Base-by-base conservation (phyloP, 2,888 invertebrate genomes). In the Trichogramma evanescens region DNA sequence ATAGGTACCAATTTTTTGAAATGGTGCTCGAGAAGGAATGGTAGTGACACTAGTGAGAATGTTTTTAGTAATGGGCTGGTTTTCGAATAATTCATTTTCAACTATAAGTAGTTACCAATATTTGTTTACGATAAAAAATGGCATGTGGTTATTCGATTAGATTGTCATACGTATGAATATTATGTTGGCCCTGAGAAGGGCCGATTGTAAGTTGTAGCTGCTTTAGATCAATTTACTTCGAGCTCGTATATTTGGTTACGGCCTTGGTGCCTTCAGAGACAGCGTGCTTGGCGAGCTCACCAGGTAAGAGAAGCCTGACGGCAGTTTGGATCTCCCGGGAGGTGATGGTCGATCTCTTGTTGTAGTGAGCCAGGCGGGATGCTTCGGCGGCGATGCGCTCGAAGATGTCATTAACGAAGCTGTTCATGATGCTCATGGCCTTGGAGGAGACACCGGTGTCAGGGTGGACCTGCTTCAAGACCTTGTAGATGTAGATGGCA, bases 321-420 rank as follows among this genome's bases (percentile, higher is more conserved):
- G 88, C 87, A 0, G 86, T 84, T 69, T 88, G 86, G 9, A 91
- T 83, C 66, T 90, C 89, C 58, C 86, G 80, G 64, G 84, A 85
- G 0, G 84, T 83, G 70, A 91, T 80, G 0, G 89, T 90, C 0
- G 82, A 84, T 50, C 83, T 80, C 72, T 68, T 66, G 63, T 63
- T 69, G 66, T 67, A 68, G 6, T 68, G 67, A 43, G 68, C 66
- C 46, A 70, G 51, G n/a, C 67, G 63, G 3, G 67, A 70, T n/a
- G 72, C 68, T 58, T 73, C 72, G 4, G 71, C 69, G 4, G 72
- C 72, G 26, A 73, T 72, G 3, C 73, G 71, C 54, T 74, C 73
- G 43, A 72, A 72, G 52, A 73, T 69, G 38, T 73, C 73, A 48
- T 71, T 73, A 7, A 68, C 68, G 46, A 70, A 69, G 45, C 67